These are phyloP conservation scores for Nephotettix cincticeps DNA, from an alignment of 1,140 invertebrate species.

Conservation along the genomic window DNA sequence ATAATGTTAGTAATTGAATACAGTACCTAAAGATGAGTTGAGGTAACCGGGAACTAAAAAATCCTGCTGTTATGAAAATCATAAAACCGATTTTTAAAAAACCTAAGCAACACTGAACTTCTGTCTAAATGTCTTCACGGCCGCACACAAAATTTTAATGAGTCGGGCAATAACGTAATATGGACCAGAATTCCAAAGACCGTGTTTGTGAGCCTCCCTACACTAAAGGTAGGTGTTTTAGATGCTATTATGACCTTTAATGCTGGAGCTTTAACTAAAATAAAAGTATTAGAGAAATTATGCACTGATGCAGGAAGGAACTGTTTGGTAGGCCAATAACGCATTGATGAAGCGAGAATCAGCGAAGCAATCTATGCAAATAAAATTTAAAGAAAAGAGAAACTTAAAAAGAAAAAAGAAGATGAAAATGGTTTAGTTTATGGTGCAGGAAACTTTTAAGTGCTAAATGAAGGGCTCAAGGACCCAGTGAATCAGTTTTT, in stretches of 20 bases:
- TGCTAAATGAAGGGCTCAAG: too few species aligned
- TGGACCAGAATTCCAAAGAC: constrained; percentile 25
- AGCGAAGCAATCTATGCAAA: too few species aligned
- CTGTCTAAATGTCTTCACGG: constrained; percentile 31
- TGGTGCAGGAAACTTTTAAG: too few species aligned
- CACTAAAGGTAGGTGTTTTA: constrained; percentile 11
- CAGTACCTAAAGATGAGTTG: too few species aligned
- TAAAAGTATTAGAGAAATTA: constrained; percentile 27
- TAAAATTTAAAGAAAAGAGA: too few species aligned
- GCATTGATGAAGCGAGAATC: too few species aligned
- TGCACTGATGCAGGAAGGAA: constrained; percentile 6
- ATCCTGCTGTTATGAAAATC: constrained; percentile 19
- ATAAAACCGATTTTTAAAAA: constrained; percentile 33
- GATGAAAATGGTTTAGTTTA: too few species aligned
- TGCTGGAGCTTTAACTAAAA: constrained; percentile 13
- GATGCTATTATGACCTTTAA: constrained; percentile 23
- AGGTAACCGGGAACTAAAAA: too few species aligned
- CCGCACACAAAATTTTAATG: constrained; percentile 26
- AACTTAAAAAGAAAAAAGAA: too few species aligned
- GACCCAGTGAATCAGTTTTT: too few species aligned
- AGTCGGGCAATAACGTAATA: constrained; percentile 18
- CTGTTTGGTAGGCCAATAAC: constrained; percentile 12
- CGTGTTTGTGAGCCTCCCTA: constrained; percentile 2
- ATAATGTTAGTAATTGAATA: too few species aligned
- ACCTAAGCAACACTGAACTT: constrained; percentile 27